Evolutionary conservation across 2,113 vertebrate genomes (phyloP).

Genomic region (Urocynchramus pylzowi): DNA sequence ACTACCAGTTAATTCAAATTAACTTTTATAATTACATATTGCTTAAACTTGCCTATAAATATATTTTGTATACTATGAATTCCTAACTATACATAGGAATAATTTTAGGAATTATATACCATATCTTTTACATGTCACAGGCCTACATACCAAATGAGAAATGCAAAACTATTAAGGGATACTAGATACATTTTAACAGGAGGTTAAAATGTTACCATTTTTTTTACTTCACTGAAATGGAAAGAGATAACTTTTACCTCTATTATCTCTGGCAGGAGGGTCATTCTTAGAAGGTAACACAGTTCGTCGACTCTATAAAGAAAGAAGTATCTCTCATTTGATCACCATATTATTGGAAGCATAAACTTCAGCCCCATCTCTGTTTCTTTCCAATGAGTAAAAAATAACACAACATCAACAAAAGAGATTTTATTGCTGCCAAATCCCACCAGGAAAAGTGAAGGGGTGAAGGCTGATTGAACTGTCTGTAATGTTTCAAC

Average conservation of each 20-base stretch:
- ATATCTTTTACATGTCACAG: neutral
- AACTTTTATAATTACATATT: neutral
- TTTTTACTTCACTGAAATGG: neutral
- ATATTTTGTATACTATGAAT: neutral
- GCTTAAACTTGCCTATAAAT: neutral
- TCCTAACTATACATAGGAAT: neutral
- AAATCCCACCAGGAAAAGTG: neutral
- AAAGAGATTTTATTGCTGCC: neutral
- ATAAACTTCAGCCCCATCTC: neutral
- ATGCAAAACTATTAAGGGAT: neutral
- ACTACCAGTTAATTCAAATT: neutral
- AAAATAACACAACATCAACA: neutral
- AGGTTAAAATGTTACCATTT: neutral
- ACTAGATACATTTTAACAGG: neutral
- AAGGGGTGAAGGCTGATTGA: neutral
- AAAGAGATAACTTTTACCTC: slow-evolving; percentile 76
- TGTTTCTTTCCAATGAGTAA: neutral
- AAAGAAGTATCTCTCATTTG: slow-evolving; percentile 6
- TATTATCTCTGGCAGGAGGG: slow-evolving; percentile 83
- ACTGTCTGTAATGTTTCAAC: neutral
- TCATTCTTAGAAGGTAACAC: slow-evolving; percentile 84
- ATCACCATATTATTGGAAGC: neutral
- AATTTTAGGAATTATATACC: neutral
- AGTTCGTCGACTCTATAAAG: slow-evolving; percentile 80
- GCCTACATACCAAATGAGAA: neutral